Evolutionary conservation across 2,797 vertebrate species (phyloP).

Genomic region (Parauchenoglanis punctatus): DNA sequence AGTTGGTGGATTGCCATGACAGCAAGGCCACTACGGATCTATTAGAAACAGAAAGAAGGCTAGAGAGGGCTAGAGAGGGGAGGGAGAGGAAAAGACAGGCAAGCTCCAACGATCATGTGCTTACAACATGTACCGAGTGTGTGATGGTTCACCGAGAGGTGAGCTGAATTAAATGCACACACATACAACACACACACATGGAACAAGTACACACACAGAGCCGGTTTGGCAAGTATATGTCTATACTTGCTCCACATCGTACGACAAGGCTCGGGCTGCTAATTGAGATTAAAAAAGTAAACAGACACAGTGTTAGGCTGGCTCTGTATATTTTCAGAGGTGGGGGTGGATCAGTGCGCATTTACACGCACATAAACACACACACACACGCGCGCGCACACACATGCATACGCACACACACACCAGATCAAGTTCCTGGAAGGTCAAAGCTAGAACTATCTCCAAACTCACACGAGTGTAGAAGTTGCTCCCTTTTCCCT

Average conservation of each 20-base stretch:
- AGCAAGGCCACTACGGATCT: conserved; percentile 52
- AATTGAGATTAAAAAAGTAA: conserved; percentile 81
- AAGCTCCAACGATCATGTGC: conserved; percentile 55
- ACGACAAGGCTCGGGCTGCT: conserved; percentile 74
- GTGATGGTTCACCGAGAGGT: conserved; percentile 61
- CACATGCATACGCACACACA: conserved; percentile 5
- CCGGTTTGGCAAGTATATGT: conserved; percentile 79
- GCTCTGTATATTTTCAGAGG: conserved; percentile 68
- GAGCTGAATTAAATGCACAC: conserved; percentile 60
- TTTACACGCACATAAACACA: conserved; percentile 24
- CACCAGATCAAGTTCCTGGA: conserved; percentile 57
- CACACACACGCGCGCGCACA: conserved; percentile 8
- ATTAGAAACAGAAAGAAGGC: conserved; percentile 51
- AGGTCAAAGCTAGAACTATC: conserved; percentile 56
- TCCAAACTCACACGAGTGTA: conserved; percentile 39
- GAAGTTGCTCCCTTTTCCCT: conserved; percentile 25
- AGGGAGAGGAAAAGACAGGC: conserved; percentile 46
- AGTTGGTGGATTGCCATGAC: conserved; percentile 50
- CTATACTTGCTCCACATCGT: conserved; percentile 77
- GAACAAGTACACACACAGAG: conserved; percentile 70
- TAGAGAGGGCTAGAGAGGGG: conserved; percentile 46
- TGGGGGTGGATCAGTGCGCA: conserved; percentile 48
- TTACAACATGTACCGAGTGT: conserved; percentile 65
- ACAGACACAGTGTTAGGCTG: conserved; percentile 74
- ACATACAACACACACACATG: conserved; percentile 58